These are phyloP conservation scores for Ceratotherium simum DNA, from an alignment of 2,113 vertebrate species.

Conservation along the genomic window DNA sequence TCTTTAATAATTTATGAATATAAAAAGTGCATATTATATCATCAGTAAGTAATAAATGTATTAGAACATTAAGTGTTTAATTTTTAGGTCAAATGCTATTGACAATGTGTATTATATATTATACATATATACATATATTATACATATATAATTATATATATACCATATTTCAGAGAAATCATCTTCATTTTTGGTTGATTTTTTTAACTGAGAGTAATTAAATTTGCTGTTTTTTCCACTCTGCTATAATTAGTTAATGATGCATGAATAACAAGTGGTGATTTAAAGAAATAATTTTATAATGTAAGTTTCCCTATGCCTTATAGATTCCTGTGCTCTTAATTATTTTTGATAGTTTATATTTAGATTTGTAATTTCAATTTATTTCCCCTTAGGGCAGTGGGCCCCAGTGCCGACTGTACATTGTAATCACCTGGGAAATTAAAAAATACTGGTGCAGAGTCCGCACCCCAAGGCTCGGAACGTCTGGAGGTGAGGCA, in stretches of 20 bases:
- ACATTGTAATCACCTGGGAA: background rate
- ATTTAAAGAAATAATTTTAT: slow-evolving; percentile 48
- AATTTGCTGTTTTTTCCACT: background rate
- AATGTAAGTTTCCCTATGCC: background rate
- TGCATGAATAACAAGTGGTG: background rate
- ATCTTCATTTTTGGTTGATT: background rate
- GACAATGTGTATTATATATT: background rate
- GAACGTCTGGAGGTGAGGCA: background rate
- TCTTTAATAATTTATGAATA: background rate
- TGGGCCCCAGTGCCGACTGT: background rate
- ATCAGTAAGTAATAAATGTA: background rate
- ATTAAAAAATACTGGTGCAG: background rate
- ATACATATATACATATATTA: too few species aligned
- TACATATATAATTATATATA: too few species aligned
- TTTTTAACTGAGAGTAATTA: background rate
- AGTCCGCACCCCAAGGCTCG: background rate
- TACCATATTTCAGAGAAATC: background rate
- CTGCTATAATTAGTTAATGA: background rate
- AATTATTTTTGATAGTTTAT: slow-evolving; percentile 14
- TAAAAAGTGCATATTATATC: background rate
- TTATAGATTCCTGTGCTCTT: background rate
- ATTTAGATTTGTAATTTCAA: background rate
- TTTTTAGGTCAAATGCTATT: background rate
- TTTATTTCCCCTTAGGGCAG: background rate
- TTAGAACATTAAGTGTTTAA: background rate